These are phyloP conservation scores for Lucilia sericata DNA, from an alignment of 1,140 invertebrate species.

Conservation along the genomic window DNA sequence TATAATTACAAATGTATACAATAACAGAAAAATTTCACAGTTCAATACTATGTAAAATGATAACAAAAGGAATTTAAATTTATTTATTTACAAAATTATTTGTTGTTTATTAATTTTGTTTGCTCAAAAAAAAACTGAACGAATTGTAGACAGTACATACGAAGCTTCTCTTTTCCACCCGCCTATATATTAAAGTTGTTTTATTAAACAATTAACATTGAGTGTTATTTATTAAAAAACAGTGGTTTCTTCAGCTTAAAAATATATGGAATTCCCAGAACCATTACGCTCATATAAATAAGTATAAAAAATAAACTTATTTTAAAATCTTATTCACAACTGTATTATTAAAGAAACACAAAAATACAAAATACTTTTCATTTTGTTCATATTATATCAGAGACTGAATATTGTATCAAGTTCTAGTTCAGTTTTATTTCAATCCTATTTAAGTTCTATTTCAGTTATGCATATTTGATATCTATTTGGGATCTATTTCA, in stretches of 20 bases:
- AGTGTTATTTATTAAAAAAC: not conserved
- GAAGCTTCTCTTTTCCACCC: constrained; percentile 4
- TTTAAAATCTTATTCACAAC: no score
- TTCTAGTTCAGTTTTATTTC: no score
- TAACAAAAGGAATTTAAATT: not conserved
- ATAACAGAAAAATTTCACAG: not conserved
- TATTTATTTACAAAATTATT: constrained; percentile 14
- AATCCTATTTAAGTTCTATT: no score
- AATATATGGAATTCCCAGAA: no score
- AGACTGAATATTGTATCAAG: no score
- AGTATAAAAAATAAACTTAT: no score
- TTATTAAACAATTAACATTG: constrained; percentile 5
- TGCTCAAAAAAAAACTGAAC: not conserved
- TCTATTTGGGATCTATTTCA: no score
- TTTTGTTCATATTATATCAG: no score
- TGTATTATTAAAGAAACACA: no score
- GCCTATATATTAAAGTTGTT: constrained; percentile 15
- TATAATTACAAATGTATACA: constrained; percentile 67
- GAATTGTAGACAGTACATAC: not conserved
- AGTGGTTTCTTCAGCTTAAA: not conserved
- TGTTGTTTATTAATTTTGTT: not conserved
- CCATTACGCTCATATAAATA: no score
- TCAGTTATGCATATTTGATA: no score
- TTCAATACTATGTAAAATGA: not conserved
- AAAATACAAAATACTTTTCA: no score